Evolutionary conservation across 2,113 vertebrate species (phyloP).

Genomic region (Gracilinanus agilis): DNA sequence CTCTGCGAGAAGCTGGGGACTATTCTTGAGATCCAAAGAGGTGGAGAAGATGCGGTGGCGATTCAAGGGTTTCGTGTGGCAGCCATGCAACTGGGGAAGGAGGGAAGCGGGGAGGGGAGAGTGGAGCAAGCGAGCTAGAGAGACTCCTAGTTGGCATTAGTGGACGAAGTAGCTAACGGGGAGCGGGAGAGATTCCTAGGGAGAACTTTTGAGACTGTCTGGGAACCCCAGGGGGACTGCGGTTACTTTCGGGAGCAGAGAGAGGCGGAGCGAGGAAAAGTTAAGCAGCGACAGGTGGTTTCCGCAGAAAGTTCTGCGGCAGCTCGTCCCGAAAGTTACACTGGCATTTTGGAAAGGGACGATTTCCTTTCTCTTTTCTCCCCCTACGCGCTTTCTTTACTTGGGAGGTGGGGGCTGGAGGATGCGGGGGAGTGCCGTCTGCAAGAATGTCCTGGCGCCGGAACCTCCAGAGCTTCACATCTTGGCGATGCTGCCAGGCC

Average conservation of each 20-base stretch:
- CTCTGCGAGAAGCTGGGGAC: neutral
- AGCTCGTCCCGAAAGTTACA: slow-evolving; percentile 31
- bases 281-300: slow-evolving; percentile 74
- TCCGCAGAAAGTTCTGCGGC: slow-evolving; percentile 69
- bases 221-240: slow-evolving; percentile 42
- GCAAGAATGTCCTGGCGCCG: neutral
- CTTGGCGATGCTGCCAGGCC: neutral
- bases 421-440: neutral
- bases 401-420: neutral
- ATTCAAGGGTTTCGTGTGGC: slow-evolving; percentile 76
- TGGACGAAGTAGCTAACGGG: slow-evolving; percentile 61
- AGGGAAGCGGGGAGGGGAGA: slow-evolving; percentile 59
- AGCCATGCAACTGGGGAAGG: slow-evolving; percentile 73
- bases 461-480: neutral
- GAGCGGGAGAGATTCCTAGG: slow-evolving; percentile 54
- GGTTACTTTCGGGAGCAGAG: slow-evolving; percentile 42
- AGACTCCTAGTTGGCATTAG: slow-evolving; percentile 76
- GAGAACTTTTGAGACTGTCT: slow-evolving; percentile 67
- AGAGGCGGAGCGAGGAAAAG: neutral
- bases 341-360: slow-evolving; percentile 35
- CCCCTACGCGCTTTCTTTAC: neutral
- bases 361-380: slow-evolving; percentile 18
- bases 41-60: slow-evolving; percentile 74
- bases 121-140: slow-evolving; percentile 68
- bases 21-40: slow-evolving; percentile 24